Base-by-base conservation (phyloP, 2,113 vertebrate species). In the Phasianus colchicus region DNA sequence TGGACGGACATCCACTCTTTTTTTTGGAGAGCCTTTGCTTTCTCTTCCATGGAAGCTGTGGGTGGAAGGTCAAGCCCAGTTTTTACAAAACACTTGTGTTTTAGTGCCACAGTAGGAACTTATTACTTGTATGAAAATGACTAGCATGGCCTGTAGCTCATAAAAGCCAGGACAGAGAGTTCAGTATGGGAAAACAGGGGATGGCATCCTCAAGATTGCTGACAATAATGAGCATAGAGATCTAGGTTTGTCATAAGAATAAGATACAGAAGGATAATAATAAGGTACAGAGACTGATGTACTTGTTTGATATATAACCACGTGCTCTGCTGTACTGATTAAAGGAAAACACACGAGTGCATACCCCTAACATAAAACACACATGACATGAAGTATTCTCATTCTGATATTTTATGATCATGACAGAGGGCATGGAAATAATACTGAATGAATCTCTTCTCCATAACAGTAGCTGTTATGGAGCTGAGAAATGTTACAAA, bases 21-120 rank as follows among this genome's bases (percentile, higher is more conserved):
- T 98, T 95, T 98, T 99, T 3, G 98, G 99, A 70, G 99, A 99
- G 8, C 96, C 97, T 93, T 98, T 99, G 20, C 96, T 91, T 86
- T 99, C 99, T 96, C 98, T 98, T 16, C 98, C 95, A 9, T 98
- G 99, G 92, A 99, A 99, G 95, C 99, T 99, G 96, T 42, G 81
- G 24, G 66, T 60, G 40, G 86, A 91, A 96, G 30, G 32, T 16
- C 32, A 75, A 92, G 36, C 20, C 18, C 54, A 79, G 57, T 27
- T 86, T 91, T 94, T 65, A 92, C 36, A 76, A 82, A 76, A 79
- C 27, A 70, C 13, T 38, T 38, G 38, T 21, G 4, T 52, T 92
- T 83, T 54, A 54, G 22, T 78, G 52, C 52, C 29, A 40, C 29
- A 30, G 24, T n/a, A 88, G 12, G 67, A 86, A 45, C 29, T 50